Base-by-base conservation (phyloP, 2,113 vertebrate genomes). In the Tilapia sparmanii region DNA sequence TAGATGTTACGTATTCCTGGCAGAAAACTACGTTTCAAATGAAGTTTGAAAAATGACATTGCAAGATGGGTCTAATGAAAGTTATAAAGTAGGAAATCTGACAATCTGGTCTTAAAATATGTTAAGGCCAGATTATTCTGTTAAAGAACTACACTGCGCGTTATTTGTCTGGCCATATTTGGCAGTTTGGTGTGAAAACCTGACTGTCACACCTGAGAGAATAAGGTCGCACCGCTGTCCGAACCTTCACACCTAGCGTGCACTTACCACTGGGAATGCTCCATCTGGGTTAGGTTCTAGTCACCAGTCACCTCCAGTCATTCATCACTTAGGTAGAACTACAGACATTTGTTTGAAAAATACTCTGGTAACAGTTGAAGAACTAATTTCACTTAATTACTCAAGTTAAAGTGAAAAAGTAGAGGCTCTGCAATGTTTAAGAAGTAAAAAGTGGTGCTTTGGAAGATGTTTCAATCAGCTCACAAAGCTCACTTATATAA, bases 41-140 rank as follows among this genome's bases (percentile, higher is more conserved):
- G 10, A 78, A 78, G 42, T 78, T 78, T 76, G 26, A 52, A 78
- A 52, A 33, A 52, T 78, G 18, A 78, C 73, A n/a, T 52, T 31
- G 45, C 18, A 78, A 33, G 45, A 52, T 78, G 45, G 26, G 10
- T 52, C 26, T 52, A 9, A 78, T 78, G 73, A 52, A 78, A 78
- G 26, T n/a, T 29, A 8, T 52, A 52, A 47, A 33, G 45, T 33
- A 52, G 26, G 18, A 78, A 52, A 33, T 78, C 26, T 31, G 24
- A 31, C 10, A 78, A 78, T 78, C 42, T 47, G 61, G 33, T 66
- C 10, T 66, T 22, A 66, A 38, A 66, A 66, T 66, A 13, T 66
- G 33, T 38, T 66, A 66, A 13, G 59, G 10, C 18, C 18, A 63
- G 19, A 68, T 38, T 66, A 66, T n/a, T 12, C 61, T 66, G 61